A percentile compares a stretch with the other conserved stretches of the same genome.
These are phyloP conservation scores for Eilema depressum DNA, from an alignment of 2,888 invertebrate genomes.

Conservation along the genomic window DNA sequence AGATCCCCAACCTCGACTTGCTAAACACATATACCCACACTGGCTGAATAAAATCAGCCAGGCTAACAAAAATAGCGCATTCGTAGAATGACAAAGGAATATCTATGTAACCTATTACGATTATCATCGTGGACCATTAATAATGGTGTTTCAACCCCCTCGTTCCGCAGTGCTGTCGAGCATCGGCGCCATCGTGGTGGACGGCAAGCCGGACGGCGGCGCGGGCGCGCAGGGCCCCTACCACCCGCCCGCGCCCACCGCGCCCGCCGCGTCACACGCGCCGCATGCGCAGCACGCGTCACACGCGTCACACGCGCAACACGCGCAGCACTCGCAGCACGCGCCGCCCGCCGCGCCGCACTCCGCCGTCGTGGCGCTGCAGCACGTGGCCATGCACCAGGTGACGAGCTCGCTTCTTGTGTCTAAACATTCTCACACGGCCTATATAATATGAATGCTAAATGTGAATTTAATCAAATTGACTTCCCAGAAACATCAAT, in stretches of 20 bases:
- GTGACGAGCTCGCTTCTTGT: conserved; percentile 56
- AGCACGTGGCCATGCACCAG: conserved; percentile 82
- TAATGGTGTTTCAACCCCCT: too few species aligned
- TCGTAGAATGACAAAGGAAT: too few species aligned
- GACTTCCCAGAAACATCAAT: too few species aligned
- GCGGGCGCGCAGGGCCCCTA: conserved; percentile 64
- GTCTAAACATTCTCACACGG: too few species aligned
- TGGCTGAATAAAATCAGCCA: too few species aligned
- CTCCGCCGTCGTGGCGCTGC: conserved; percentile 71
- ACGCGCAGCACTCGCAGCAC: conserved; percentile 33
- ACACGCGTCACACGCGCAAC: conserved; percentile 36
- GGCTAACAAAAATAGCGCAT: too few species aligned
- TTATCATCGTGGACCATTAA: too few species aligned
- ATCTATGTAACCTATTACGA: too few species aligned
- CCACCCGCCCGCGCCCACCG: conserved; percentile 61
- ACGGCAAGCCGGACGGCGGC: conserved; percentile 91
- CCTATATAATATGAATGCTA: too few species aligned
- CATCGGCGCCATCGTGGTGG: conserved; percentile 93
- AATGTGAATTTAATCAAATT: too few species aligned
- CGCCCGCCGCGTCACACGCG: conserved; percentile 59
- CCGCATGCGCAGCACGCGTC: conserved; percentile 48
- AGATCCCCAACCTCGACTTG: too few species aligned
- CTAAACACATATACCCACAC: too few species aligned
- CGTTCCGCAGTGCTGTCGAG: conserved; percentile 89
- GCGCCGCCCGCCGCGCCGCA: conserved; percentile 46